Base-by-base conservation (phyloP, 1,140 invertebrate genomes). In the Coelopa frigida region DNA sequence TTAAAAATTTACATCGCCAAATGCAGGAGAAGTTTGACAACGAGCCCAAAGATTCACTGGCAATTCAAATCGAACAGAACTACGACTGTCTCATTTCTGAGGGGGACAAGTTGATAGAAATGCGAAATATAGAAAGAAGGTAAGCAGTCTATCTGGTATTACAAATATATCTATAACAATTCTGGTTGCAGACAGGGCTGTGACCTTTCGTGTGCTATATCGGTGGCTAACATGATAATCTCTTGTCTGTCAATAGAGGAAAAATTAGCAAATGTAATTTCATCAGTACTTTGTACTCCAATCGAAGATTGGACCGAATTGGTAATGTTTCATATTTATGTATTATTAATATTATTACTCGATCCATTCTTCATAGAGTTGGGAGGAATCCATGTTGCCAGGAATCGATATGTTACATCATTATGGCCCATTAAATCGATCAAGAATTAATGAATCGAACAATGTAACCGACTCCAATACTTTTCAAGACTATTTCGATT, bases 341-440 rank as follows among this genome's bases (percentile, higher is more conserved):
- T 5, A 24, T n/a, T 14, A 39, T 38, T 23, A 24, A n/a, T 35
- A 15, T 45, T 5, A 22, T 23, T 29, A 17, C 6, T 37, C 38
- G 21, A 29, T 4, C 33, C n/a, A n/a, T 3, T n/a, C 8, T 32
- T 24, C 7, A 0, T 20, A 69, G 66, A 64, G 59, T 40, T 69
- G 66, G 66, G 65, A 69, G 43, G 65, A 66, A 56, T 64, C 61
- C 18, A 64, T 64, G 57, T 57, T 57, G 8, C 60, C 61, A 7
- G 61, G 62, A 33, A 64, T 69, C 21, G 62, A 68, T 54, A 68
- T 68, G 60, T 44, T 68, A 33, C 59, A 68, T 48, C 62, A 69
- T 48, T 61, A 66, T 47, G 65, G 65, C 11, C 62, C 65, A 1
- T 42, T 69, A 2, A 59, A 51, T 44, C 60, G 62, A 2, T 61